These are phyloP conservation scores for Orientallactaga bullata DNA, from an alignment of 2,113 vertebrate genomes.

Conservation along the genomic window DNA sequence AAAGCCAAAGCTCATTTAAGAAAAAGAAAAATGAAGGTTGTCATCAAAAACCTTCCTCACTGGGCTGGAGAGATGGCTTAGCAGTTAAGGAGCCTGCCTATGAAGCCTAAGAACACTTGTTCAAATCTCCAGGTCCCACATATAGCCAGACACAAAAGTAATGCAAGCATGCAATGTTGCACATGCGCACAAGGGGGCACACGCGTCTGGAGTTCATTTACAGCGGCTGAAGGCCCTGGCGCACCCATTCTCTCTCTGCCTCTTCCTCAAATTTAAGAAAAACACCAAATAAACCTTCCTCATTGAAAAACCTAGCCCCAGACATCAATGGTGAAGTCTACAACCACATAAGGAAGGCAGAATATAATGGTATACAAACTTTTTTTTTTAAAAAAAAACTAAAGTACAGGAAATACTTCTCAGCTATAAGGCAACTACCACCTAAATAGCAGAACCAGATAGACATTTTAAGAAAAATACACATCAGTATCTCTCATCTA, in stretches of 20 bases:
- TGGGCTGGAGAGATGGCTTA: too few species aligned
- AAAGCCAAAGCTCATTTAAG: not conserved
- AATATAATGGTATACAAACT: not conserved
- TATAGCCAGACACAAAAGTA: too few species aligned
- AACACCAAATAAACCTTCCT: not conserved
- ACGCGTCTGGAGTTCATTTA: too few species aligned
- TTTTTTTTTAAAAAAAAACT: too few species aligned
- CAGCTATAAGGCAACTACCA: constrained; percentile 3
- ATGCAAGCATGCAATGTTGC: too few species aligned
- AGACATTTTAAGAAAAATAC: constrained; percentile 40
- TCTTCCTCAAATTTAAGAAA: not conserved
- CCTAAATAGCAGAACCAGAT: not conserved
- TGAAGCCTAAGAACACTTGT: too few species aligned
- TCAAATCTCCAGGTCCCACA: too few species aligned
- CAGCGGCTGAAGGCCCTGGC: too few species aligned
- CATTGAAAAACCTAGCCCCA: not conserved
- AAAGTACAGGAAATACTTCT: not conserved
- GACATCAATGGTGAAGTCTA: not conserved
- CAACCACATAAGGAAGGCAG: not conserved
- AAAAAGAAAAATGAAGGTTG: not conserved
- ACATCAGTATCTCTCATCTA: not conserved
- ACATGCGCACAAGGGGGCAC: too few species aligned
- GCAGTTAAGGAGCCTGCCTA: too few species aligned
- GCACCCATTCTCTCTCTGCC: too few species aligned
- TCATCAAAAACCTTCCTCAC: not conserved